Evolutionary conservation across 2,113 vertebrate species (phyloP).

Genomic region (Desmodus rotundus): DNA sequence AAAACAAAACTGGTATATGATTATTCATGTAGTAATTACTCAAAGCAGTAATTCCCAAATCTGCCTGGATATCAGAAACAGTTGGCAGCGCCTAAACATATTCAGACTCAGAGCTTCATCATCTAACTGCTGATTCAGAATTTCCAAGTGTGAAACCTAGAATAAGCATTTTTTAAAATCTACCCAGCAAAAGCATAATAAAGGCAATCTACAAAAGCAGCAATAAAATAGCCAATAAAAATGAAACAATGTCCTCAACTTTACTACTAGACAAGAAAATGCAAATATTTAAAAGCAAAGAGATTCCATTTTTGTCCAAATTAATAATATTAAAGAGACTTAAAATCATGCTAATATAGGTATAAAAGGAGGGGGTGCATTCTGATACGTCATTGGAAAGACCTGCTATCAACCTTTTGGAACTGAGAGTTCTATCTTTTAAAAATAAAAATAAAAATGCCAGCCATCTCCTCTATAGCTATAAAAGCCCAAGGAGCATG

Average conservation of each 20-base stretch:
- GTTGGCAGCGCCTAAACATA: neutral
- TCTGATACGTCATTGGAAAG: neutral
- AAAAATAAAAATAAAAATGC: neutral
- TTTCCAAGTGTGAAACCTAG: neutral
- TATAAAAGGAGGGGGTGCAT: neutral
- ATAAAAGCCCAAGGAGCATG: neutral
- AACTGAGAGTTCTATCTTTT: neutral
- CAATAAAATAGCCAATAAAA: neutral
- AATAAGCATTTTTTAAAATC: neutral
- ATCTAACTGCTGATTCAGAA: neutral
- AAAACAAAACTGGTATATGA: neutral
- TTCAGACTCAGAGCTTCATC: neutral
- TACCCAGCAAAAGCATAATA: neutral
- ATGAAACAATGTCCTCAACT: neutral
- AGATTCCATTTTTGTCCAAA: neutral
- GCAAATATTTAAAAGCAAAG: neutral
- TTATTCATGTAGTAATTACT: neutral
- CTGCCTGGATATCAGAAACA: neutral
- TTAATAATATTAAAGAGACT: neutral
- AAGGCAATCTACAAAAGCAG: neutral
- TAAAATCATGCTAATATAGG: neutral
- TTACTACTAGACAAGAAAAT: neutral
- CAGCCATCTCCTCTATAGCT: neutral
- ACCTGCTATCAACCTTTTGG: neutral
- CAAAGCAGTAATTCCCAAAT: neutral